Evolutionary conservation across 2,888 invertebrate species (phyloP).

Genomic region (Clunio marinus): DNA sequence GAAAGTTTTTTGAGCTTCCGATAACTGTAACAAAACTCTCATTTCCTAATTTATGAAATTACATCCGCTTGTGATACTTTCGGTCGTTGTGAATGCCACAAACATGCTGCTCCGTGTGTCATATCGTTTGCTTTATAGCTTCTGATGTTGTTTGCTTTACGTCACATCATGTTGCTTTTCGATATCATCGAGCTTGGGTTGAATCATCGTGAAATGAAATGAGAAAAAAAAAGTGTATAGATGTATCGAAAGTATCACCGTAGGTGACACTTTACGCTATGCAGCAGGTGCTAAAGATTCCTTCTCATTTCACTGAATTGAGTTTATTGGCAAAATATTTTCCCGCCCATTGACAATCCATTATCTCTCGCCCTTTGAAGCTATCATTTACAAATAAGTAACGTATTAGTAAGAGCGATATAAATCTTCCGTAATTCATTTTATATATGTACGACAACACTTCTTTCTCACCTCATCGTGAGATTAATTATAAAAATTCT

Average conservation of each 20-base stretch:
- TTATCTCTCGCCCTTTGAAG: slow-evolving; percentile 10
- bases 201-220: too few relatives aligned
- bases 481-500: slow-evolving; percentile 20
- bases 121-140: neutral
- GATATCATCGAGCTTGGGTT: too few relatives aligned
- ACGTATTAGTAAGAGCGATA: slow-evolving; percentile 34
- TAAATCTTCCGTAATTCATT: too few relatives aligned
- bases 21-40: slow-evolving; percentile 32
- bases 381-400: slow-evolving; percentile 37
- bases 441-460: too few relatives aligned
- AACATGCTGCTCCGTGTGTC: neutral
- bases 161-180: too few relatives aligned
- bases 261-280: slow-evolving; percentile 12
- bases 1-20: slow-evolving; percentile 28
- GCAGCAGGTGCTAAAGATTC: slow-evolving; percentile 37
- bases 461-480: too few relatives aligned
- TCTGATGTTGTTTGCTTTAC: neutral
- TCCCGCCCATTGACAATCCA: slow-evolving; percentile 26
- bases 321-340: slow-evolving; percentile 11
- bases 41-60: slow-evolving; percentile 39
- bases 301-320: neutral
- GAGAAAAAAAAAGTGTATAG: too few relatives aligned
- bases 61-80: slow-evolving; percentile 36
- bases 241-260: too few relatives aligned
- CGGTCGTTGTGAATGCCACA: neutral